These are phyloP conservation scores for Chionomys nivalis DNA, from an alignment of 2,113 vertebrate species.

Conservation along the genomic window DNA sequence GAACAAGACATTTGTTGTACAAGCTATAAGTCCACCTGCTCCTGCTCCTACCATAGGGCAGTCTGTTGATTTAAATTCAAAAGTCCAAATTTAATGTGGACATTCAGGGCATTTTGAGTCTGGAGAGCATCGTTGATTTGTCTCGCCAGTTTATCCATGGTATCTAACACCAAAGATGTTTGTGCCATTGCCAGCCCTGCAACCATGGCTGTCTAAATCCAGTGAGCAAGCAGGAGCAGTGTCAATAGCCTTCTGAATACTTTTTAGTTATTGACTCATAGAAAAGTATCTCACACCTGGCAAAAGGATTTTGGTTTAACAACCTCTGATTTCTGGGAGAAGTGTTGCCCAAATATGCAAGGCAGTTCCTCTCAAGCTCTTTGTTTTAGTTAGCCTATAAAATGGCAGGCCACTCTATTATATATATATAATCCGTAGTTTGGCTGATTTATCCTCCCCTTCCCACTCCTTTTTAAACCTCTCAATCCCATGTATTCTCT, in stretches of 20 bases:
- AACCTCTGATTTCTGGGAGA: background rate
- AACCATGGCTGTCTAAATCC: no score
- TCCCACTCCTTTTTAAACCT: background rate
- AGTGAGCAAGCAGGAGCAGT: background rate
- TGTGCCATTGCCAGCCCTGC: no score
- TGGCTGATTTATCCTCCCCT: background rate
- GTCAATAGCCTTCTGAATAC: background rate
- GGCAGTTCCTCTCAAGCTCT: background rate
- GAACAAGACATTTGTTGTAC: no score
- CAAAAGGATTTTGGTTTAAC: background rate
- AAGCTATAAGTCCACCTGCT: no score
- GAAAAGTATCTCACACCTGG: background rate
- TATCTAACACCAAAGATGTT: no score
- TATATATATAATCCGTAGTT: background rate
- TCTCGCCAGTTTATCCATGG: no score
- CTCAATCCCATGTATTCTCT: background rate
- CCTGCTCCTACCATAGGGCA: no score
- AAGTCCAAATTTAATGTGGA: no score
- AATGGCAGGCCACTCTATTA: background rate
- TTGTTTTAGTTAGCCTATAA: background rate
- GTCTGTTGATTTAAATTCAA: no score
- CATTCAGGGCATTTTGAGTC: no score
- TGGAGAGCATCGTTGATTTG: no score
- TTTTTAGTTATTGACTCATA: background rate
- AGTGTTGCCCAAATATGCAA: background rate